Percentiles rank a stretch among this genome's conserved stretches.
phyloP scores from a whole-genome alignment of 2,113 vertebrate genomes.

The Oceanodroma tethys region DNA sequence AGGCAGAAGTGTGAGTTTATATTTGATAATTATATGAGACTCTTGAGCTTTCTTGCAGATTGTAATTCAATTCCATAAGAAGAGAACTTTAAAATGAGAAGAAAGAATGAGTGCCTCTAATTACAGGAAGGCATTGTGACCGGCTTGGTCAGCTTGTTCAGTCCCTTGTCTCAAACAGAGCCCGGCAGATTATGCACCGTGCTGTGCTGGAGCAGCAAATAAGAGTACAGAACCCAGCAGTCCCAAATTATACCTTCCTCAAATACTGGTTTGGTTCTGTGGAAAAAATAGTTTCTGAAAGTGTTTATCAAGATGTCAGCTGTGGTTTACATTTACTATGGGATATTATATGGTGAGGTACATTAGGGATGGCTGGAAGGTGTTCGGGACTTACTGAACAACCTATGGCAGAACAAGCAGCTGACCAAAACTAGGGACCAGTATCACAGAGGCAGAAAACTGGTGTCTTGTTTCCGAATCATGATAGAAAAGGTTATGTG shows the following conservation, averaged over 20 bases:
- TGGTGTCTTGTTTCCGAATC: neutral
- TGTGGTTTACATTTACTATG: neutral
- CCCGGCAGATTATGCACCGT: neutral
- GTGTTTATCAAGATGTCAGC: neutral
- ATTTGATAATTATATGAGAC: constrained; percentile 63
- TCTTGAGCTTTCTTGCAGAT: constrained; percentile 35
- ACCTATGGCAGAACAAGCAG: neutral
- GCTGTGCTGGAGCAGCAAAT: neutral
- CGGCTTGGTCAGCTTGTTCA: neutral
- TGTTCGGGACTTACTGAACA: neutral
- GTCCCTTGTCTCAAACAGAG: neutral
- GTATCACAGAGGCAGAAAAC: neutral
- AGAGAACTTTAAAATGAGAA: constrained; percentile 24
- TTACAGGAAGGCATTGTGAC: neutral
- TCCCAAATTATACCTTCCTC: neutral
- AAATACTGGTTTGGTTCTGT: neutral
- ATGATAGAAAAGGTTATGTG: neutral
- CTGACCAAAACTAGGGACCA: neutral
- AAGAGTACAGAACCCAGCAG: neutral
- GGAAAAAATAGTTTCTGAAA: neutral
- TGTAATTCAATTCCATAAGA: constrained; percentile 53
- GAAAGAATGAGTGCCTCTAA: constrained; percentile 11
- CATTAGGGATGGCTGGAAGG: neutral
- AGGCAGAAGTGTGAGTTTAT: constrained; percentile 41
- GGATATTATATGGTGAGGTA: neutral